Evolutionary conservation across 2,113 vertebrate species (phyloP), one percentile per base, ranked within the genome.

Genomic region (Clarias batrachus): DNA sequence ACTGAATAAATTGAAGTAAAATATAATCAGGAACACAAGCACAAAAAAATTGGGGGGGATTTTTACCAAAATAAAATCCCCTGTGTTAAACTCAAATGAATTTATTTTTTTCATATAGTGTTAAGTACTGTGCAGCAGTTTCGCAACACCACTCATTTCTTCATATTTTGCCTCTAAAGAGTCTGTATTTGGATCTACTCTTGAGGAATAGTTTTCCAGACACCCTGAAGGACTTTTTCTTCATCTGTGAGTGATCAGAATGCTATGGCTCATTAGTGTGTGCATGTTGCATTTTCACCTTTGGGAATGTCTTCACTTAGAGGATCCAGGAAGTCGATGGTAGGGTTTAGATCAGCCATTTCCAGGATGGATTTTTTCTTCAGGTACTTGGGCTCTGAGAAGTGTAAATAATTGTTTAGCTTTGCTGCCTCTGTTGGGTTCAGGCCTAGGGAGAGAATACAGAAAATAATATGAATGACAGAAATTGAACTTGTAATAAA

Each of bases 341-440:
- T 95, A 41, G 96, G 97, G 84, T 97, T 96, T 86, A 96, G 84
- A n/a, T 97, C 92, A 23, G 96, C 95, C 92, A 95, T 96, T 92
- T 96, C 94, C 79, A 96, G 92, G 86, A 97, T 90, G 0, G 95
- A 95, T 91, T 96, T 97, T 65, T 94, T 96, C 93, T 96, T 97
- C 87, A 93, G 91, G 16, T 93, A 92, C 79, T 93, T 85, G 17
- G 96, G 93, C 85, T 96, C 88, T 59, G 94, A 91, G 88, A 99
- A 97, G 92, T 99, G 97, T 84, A 97, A 94, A 91, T 96, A 99
- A 88, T 94, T 97, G 74, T 93, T 94, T 41, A 98, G 94, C 90
- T 97, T 97, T 86, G 88, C 95, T 33, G 96, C 95, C 54, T 98
- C 96, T 0, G 57, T 92, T 82, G 94, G 85, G 70, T 96, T 94